These are phyloP conservation scores for Dendroctonus valens DNA, from an alignment of 1,140 invertebrate species.

Conservation along the genomic window DNA sequence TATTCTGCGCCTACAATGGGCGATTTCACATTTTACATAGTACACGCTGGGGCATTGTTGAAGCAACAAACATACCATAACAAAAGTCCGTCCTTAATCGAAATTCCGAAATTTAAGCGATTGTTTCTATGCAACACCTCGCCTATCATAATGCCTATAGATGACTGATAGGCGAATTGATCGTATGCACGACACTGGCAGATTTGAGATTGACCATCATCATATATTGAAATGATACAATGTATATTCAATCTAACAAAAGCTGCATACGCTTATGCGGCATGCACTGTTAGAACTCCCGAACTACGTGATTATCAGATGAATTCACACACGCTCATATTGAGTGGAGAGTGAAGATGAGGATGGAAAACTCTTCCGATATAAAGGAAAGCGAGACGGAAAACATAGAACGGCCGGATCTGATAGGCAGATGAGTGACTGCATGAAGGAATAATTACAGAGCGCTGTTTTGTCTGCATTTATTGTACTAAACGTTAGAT, in stretches of 20 bases:
- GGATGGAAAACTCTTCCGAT: constrained; percentile 5
- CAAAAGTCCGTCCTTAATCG: too few species aligned
- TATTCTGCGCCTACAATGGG: too few species aligned
- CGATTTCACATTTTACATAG: too few species aligned
- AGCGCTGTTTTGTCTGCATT: constrained; percentile 31
- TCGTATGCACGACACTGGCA: not conserved
- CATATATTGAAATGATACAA: not conserved
- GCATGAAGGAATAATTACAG: constrained; percentile 38
- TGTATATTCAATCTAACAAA: constrained; percentile 27
- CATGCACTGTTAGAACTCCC: constrained; percentile 21
- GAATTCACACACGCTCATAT: constrained; percentile 17
- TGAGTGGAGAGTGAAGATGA: constrained; percentile 10
- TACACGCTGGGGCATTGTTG: too few species aligned
- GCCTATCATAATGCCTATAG: constrained; percentile 16
- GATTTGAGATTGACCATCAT: constrained; percentile 5
- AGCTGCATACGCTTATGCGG: constrained; percentile 4
- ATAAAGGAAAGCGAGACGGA: constrained; percentile 17
- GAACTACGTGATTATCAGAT: constrained; percentile 32
- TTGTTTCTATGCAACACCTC: constrained; percentile 12
- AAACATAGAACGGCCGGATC: constrained; percentile 17
- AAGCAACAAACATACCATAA: too few species aligned
- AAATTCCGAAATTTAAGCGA: constrained; percentile 17
- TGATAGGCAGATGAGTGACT: constrained; percentile 36
- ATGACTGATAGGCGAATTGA: constrained; percentile 11
- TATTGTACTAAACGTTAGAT: constrained; percentile 32